Conservation (phyloP, 2,113 vertebrate species). For the Toxotes chatareus region DNA sequence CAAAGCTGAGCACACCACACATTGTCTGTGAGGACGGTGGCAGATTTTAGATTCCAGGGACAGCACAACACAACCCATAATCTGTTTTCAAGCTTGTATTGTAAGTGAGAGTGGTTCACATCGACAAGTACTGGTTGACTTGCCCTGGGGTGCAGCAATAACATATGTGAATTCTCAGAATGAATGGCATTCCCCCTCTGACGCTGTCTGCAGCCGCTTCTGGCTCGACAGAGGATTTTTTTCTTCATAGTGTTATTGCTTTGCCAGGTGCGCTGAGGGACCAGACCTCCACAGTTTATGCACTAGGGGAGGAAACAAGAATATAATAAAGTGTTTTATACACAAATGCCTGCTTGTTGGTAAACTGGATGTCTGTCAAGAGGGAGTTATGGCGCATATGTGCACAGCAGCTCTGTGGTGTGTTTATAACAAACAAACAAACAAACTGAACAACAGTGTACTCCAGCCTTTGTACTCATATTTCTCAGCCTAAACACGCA, state of each 20-base stretch:
- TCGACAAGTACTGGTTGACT: background rate
- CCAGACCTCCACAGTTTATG: background rate
- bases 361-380: conserved; percentile 1
- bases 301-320: conserved; percentile 17
- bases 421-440: conserved; percentile 30
- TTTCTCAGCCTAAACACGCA: conserved; percentile 7
- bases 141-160: conserved; percentile 38
- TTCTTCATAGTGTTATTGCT: background rate
- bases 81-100: background rate
- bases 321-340: background rate
- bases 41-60: conserved; percentile 19
- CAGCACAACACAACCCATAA: background rate
- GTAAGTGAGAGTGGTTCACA: conserved; percentile 2
- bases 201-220: conserved; percentile 2
- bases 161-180: conserved; percentile 64
- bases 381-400: background rate
- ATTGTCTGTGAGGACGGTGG: background rate
- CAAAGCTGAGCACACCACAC: background rate
- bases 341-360: background rate
- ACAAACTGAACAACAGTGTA: conserved; percentile 2
- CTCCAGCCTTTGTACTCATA: background rate
- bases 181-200: conserved; percentile 45
- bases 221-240: conserved; percentile 20
- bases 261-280: background rate
- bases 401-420: background rate